Evolutionary conservation across 2,888 invertebrate genomes (phyloP).

Genomic region (Trichopoda pennipes): DNA sequence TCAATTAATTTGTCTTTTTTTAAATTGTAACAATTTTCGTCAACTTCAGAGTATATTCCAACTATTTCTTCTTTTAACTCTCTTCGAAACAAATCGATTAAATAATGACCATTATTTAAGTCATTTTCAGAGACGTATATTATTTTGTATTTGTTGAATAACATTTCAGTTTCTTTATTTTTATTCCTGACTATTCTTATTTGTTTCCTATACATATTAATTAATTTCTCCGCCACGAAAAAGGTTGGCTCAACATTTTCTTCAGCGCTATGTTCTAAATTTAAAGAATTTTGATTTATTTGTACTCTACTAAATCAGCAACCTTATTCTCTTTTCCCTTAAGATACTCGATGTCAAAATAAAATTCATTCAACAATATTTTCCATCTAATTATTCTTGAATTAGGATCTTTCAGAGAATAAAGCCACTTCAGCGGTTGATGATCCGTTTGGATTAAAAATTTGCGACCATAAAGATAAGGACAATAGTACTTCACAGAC

Average conservation of each 20-base stretch:
- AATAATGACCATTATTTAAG: constrained; percentile 24
- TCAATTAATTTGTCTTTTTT: too few species aligned
- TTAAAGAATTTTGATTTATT: too few species aligned
- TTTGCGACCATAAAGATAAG: constrained; percentile 1
- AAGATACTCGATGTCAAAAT: too few species aligned
- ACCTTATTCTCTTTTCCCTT: constrained; percentile 50
- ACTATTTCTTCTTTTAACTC: constrained; percentile 35
- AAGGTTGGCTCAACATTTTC: too few species aligned
- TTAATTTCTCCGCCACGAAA: too few species aligned
- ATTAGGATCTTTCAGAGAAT: background rate
- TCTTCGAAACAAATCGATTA: constrained; percentile 45
- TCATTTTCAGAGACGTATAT: constrained; percentile 45
- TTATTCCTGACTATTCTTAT: background rate
- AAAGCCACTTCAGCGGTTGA: background rate
- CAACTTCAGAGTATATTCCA: constrained; percentile 40
- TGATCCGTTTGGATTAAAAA: too few species aligned
- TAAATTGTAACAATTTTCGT: too few species aligned
- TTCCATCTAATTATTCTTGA: too few species aligned
- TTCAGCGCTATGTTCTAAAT: background rate
- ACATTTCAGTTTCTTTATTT: too few species aligned
- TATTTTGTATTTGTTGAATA: constrained; percentile 13
- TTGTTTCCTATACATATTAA: background rate
- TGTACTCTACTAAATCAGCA: constrained; percentile 50
- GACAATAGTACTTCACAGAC: background rate
- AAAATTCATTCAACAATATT: constrained; percentile 7